A percentile compares a stretch with the other conserved stretches of the same genome.
These are phyloP conservation scores for Drosophila parthenogenetica DNA, from an alignment of 2,888 invertebrate species.

Conservation along the genomic window DNA sequence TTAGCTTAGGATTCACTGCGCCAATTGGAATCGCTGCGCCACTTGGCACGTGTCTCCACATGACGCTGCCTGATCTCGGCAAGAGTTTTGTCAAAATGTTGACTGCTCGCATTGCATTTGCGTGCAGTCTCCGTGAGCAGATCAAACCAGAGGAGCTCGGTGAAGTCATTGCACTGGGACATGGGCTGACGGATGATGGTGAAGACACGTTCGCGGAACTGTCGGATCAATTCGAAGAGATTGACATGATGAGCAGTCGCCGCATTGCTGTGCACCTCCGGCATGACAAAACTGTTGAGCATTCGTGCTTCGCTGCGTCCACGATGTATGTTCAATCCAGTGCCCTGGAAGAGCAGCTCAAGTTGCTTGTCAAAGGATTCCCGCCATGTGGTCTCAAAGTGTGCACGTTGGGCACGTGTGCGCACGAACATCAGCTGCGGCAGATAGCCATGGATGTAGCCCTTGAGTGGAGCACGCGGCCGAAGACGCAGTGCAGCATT, in stretches of 20 bases:
- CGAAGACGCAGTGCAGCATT: constrained; percentile 84
- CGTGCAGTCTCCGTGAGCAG: constrained; percentile 45
- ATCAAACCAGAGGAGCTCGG: constrained; percentile 62
- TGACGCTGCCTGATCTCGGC: constrained; percentile 54
- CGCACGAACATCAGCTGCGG: constrained; percentile 94
- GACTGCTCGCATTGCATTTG: constrained; percentile 27
- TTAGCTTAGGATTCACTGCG: constrained; percentile 37
- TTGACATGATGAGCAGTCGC: constrained; percentile 44
- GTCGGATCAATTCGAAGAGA: constrained; percentile 50
- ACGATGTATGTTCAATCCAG: constrained; percentile 68
- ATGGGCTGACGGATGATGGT: constrained; percentile 46
- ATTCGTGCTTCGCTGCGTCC: constrained; percentile 50
- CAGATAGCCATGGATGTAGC: constrained; percentile 87
- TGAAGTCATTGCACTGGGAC: constrained; percentile 55
- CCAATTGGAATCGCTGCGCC: constrained; percentile 49
- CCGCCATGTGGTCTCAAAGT: constrained; percentile 87
- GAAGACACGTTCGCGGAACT: constrained; percentile 59
- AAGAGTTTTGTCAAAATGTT: constrained; percentile 60
- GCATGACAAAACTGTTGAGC: constrained; percentile 55
- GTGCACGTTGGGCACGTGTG: constrained; percentile 91
- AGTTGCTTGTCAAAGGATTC: constrained; percentile 76
- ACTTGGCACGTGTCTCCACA: constrained; percentile 53
- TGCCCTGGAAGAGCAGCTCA: constrained; percentile 70
- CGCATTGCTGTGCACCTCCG: constrained; percentile 44
- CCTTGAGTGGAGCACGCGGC: constrained; percentile 84